phyloP scores from a whole-genome alignment of 2,797 vertebrate genomes.

The Scomberomorus guttatus region DNA sequence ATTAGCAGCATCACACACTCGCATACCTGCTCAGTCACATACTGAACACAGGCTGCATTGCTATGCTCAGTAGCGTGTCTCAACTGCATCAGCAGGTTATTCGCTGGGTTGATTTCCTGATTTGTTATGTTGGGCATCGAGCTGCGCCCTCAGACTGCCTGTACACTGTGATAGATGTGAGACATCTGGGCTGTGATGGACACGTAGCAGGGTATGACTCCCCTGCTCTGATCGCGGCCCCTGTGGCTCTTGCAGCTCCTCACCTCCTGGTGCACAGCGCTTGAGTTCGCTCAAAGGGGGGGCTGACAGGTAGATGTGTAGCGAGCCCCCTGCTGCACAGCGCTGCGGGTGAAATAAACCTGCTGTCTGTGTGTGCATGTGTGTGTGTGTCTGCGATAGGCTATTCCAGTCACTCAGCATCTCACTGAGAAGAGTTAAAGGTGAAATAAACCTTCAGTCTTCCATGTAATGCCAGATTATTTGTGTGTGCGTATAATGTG shows the following conservation, averaged over 20 bases:
- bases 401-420: constrained; percentile 43
- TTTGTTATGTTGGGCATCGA: constrained; percentile 62
- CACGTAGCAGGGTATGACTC: constrained; percentile 47
- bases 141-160: constrained; percentile 50
- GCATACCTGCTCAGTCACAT: neutral
- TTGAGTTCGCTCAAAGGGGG: constrained; percentile 55
- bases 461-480: constrained; percentile 17
- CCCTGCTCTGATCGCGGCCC: constrained; percentile 48
- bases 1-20: neutral
- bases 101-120: constrained; percentile 40
- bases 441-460: constrained; percentile 50
- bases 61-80: constrained; percentile 14
- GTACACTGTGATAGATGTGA: constrained; percentile 58
- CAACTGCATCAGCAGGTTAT: constrained; percentile 39
- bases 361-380: constrained; percentile 4
- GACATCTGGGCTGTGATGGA: constrained; percentile 64
- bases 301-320: constrained; percentile 73
- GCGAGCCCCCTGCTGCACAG: constrained; percentile 46
- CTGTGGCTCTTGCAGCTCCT: constrained; percentile 48
- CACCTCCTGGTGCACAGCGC: constrained; percentile 53
- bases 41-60: constrained; percentile 23
- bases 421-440: constrained; percentile 43
- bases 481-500: neutral
- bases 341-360: constrained; percentile 52
- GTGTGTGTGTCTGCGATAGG: neutral